Evolutionary conservation across 2,113 vertebrate genomes (phyloP).

Genomic region (Heptranchias perlo): DNA sequence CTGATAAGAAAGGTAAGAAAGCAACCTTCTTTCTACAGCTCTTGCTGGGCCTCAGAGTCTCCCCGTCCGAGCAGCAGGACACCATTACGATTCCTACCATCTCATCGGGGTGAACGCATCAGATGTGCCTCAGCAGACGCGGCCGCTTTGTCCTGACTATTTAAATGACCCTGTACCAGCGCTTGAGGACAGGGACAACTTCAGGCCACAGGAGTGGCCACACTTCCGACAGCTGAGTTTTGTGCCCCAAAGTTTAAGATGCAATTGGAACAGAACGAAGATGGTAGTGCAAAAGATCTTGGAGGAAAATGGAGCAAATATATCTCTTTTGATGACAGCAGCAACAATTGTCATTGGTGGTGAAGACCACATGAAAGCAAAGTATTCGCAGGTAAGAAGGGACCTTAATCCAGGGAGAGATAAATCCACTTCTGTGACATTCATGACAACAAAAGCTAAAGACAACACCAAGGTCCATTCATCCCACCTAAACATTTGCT

Average conservation of each 20-base stretch:
- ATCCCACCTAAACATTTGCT: neutral
- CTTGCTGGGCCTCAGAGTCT: neutral
- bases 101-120: neutral
- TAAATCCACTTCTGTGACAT: neutral
- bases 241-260: neutral
- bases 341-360: neutral
- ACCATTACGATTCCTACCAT: neutral
- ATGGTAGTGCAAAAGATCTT: neutral
- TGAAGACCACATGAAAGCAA: neutral
- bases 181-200: neutral
- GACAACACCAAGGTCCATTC: neutral
- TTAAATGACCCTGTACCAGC: neutral
- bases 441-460: neutral
- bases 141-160: neutral
- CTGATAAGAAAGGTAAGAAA: neutral
- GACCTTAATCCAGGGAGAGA: neutral
- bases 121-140: neutral
- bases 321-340: neutral
- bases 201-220: neutral
- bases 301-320: neutral
- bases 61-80: neutral
- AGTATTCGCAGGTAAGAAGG: neutral
- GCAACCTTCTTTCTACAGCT: neutral
- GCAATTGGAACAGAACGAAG: neutral
- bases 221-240: neutral